Base-by-base conservation (phyloP, 23 tunicate species). In the Styela clava region DNA sequence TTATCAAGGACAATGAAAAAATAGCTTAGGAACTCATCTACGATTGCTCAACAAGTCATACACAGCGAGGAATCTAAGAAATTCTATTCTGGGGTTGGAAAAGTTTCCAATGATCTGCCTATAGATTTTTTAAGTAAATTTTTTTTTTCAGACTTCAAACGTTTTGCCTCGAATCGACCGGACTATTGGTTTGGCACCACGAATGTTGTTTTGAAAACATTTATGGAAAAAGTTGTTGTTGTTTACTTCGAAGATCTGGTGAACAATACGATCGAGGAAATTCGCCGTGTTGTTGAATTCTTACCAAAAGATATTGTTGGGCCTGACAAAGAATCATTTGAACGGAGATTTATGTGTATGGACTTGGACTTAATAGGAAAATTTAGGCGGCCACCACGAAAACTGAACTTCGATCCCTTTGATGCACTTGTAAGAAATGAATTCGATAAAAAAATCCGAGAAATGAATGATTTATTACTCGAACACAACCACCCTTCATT, bases 231-330 rank as follows among this genome's bases (percentile, higher is more conserved):
- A 0, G 71, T 67, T 67, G 30, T 33, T 16, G 78, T 73, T 1
- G 78, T 73, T 31, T 73, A 73, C n/a, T 73, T 30, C 22, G 78
- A 73, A 73, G 31, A 73, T 73, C 19, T 73, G 0, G 27, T 33
- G 0, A 31, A 73, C 20, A n/a, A 73, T 73, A 20, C 78, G 61
- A 30, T 35, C 27, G 22, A 34, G 26, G 78, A 73, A 2, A 31
- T 73, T 19, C 20, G 78, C 9, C 36, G 78, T 16, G 26, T 73
- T 35, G 44, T 34, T 12, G 63, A 73, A 26, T 73, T 73, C 26
- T 33, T 73, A 73, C 78, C 52, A 1, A 21, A 23, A 12, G 19
- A 23, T 16, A 67, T 18, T 29, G 71, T 67, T 27, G 56, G 12
- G 12, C 20, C 64, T n/a, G 19, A 30, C 61, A 33, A 1, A 0